Conservation (phyloP, 2,113 vertebrate species). For the Albula glossodonta region DNA sequence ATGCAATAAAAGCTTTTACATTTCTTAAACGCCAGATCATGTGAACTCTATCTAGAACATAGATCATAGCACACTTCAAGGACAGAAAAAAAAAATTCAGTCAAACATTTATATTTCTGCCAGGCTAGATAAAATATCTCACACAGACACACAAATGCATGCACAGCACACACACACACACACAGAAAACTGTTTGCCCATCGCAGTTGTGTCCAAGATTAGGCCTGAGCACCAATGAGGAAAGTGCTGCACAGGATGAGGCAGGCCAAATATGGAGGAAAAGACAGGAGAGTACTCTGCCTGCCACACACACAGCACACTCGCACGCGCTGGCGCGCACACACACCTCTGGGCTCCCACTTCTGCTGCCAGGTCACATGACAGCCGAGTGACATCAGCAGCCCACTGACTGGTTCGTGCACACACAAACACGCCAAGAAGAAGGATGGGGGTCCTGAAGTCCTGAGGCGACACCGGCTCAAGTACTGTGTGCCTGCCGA, state of each 20-base stretch:
- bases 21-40: background rate
- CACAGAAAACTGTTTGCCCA: background rate
- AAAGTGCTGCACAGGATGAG: conserved; percentile 25
- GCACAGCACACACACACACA: background rate
- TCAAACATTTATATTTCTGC: background rate
- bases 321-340: background rate
- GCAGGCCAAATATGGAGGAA: background rate
- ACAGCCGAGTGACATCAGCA: background rate
- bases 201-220: background rate
- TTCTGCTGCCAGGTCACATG: background rate
- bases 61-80: background rate
- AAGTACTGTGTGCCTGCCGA: background rate
- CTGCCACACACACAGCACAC: background rate
- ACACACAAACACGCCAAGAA: conserved; percentile 42
- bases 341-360: background rate
- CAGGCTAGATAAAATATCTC: background rate
- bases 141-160: background rate
- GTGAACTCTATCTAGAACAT: background rate
- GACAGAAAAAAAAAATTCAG: background rate
- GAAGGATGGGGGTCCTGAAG: conserved; percentile 22
- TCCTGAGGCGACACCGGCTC: background rate
- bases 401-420: background rate
- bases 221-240: background rate
- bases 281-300: conserved; percentile 41
- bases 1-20: background rate